These are phyloP conservation scores for Meandrusa payeni DNA, from an alignment of 2,888 invertebrate genomes.

Conservation along the genomic window DNA sequence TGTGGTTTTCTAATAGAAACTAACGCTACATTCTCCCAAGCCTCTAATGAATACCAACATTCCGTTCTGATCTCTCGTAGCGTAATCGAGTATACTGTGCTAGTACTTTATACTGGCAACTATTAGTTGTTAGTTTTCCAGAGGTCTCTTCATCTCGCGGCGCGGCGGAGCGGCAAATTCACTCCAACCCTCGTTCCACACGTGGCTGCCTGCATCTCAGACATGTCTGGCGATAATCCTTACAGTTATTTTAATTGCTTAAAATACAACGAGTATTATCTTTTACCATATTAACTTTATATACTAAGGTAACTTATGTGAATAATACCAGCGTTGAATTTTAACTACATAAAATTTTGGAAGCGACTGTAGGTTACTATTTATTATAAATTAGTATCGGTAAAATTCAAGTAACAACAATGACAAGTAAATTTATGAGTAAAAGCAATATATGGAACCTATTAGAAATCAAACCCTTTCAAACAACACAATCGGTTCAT, in stretches of 20 bases:
- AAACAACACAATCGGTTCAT: too few species aligned
- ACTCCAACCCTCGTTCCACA: conserved; percentile 60
- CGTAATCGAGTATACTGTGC: conserved; percentile 19
- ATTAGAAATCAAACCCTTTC: too few species aligned
- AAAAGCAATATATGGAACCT: too few species aligned
- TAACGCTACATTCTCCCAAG: neutral
- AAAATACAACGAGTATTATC: conserved; percentile 11
- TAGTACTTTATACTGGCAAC: conserved; percentile 29
- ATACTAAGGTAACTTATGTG: too few species aligned
- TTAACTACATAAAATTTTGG: too few species aligned
- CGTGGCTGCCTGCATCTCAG: conserved; percentile 45
- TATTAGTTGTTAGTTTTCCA: conserved; percentile 47
- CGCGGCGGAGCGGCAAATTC: conserved; percentile 67
- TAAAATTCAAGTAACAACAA: too few species aligned
- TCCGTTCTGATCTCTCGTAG: conserved; percentile 11
- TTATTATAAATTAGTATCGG: too few species aligned
- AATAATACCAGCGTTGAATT: too few species aligned
- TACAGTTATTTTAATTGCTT: conserved; percentile 35
- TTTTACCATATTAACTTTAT: neutral
- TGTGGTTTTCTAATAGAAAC: neutral
- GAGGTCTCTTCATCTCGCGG: conserved; percentile 55
- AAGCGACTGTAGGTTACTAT: too few species aligned
- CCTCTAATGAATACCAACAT: conserved; percentile 10
- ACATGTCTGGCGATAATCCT: conserved; percentile 34
- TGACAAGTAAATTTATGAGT: too few species aligned